phyloP scores from a whole-genome alignment of 2,888 invertebrate genomes.

The Podabrus alpinus region DNA sequence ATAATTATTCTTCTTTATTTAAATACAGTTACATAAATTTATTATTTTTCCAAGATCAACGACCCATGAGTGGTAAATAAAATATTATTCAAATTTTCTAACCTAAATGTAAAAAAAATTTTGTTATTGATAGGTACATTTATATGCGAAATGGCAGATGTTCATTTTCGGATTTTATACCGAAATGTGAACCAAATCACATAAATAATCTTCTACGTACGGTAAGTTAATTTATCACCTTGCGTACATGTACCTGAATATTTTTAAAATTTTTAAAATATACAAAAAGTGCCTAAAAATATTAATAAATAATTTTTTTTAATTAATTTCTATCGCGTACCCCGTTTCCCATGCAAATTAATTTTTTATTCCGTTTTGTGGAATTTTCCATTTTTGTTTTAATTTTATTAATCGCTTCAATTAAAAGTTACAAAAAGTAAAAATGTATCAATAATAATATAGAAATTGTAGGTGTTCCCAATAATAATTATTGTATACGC shows the following conservation, averaged over 20 bases:
- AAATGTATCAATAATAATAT: not conserved
- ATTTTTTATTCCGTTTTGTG: no score
- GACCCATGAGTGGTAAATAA: not conserved
- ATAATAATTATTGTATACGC: not conserved
- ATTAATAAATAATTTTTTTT: no score
- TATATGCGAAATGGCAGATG: not conserved
- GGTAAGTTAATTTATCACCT: no score
- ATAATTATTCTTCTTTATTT: not conserved
- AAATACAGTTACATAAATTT: not conserved
- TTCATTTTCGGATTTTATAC: not conserved
- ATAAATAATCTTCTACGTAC: no score
- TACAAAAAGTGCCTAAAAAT: no score
- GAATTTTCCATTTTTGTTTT: no score
- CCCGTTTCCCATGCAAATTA: not conserved
- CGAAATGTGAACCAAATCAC: no score
- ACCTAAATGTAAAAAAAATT: not conserved
- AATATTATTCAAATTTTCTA: not conserved
- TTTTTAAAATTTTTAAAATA: no score
- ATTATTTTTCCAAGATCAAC: not conserved
- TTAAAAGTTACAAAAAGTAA: not conserved
- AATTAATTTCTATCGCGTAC: not conserved
- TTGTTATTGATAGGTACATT: not conserved
- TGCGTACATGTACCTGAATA: no score
- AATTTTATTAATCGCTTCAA: not conserved
- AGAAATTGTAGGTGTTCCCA: not conserved